These are phyloP conservation scores for Pseudopodoces humilis DNA, from an alignment of 2,113 vertebrate species.

Conservation along the genomic window DNA sequence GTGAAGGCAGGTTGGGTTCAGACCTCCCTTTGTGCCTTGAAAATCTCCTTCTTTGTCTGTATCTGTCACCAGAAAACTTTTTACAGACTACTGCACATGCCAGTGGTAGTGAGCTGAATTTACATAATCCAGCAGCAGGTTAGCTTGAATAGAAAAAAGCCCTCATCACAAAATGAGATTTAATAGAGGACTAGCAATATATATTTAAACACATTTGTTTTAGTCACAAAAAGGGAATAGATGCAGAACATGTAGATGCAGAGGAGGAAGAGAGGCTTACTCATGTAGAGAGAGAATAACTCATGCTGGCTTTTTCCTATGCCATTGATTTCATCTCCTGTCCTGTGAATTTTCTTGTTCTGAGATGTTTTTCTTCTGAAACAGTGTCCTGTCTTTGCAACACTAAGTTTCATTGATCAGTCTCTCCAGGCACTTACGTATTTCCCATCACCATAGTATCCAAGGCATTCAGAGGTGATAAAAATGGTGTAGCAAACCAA, in stretches of 20 bases:
- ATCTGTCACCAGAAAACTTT: not conserved
- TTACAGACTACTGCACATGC: not conserved
- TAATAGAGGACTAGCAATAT: not conserved
- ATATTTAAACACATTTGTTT: not conserved
- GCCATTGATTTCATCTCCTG: not conserved
- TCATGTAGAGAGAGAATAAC: not conserved
- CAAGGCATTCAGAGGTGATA: not conserved
- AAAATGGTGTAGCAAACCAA: not conserved
- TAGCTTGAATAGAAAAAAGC: not conserved
- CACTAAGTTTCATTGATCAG: not conserved
- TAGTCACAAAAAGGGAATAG: not conserved
- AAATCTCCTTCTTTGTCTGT: not conserved
- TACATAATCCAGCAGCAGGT: not conserved
- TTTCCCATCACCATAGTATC: not conserved
- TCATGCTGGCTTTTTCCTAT: not conserved
- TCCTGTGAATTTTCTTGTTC: not conserved
- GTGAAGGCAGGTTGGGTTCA: not conserved
- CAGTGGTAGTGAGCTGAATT: not conserved
- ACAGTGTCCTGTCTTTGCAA: not conserved
- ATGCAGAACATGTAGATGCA: not conserved
- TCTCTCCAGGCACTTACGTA: not conserved
- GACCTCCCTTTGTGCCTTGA: not conserved
- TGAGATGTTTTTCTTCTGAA: not conserved
- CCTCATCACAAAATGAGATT: not conserved
- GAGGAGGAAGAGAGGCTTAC: not conserved